Conservation (phyloP, 2,888 invertebrate species). For the Synanthedon andrenaeformis region DNA sequence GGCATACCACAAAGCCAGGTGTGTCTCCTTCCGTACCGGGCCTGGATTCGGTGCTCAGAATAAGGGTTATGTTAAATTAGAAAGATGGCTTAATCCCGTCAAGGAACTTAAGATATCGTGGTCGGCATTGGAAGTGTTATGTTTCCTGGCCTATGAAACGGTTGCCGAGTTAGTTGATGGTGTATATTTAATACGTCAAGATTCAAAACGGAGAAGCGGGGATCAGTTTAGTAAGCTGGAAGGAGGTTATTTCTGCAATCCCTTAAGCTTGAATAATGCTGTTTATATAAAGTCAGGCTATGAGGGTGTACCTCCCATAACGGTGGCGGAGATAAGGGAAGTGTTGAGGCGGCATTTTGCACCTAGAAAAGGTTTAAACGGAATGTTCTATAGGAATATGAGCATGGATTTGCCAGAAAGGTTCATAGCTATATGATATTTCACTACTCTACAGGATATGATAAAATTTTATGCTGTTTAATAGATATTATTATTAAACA, state of each 20-base stretch:
- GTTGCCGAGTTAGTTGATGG: constrained; percentile 90
- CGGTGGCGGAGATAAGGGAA: constrained; percentile 85
- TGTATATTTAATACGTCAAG: constrained; percentile 83
- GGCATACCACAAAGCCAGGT: constrained; percentile 83
- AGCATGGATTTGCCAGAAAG: constrained; percentile 46
- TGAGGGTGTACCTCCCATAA: constrained; percentile 78
- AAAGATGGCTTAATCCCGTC: constrained; percentile 73
- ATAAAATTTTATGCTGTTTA: no score
- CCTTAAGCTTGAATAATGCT: constrained; percentile 68
- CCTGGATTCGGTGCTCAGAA: constrained; percentile 40
- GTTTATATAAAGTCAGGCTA: constrained; percentile 70
- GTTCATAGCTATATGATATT: constrained; percentile 36
- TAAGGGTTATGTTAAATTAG: constrained; percentile 69
- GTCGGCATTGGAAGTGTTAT: constrained; percentile 80
- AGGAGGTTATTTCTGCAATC: constrained; percentile 74
- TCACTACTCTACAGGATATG: neutral
- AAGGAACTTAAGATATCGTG: constrained; percentile 72
- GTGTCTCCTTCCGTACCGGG: constrained; percentile 75
- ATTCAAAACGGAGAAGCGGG: constrained; percentile 74
- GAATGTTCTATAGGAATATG: constrained; percentile 60
- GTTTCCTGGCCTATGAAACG: constrained; percentile 90
- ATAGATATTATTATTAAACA: no score
- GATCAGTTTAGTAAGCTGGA: constrained; percentile 79
- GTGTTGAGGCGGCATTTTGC: constrained; percentile 80
- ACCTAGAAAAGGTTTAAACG: constrained; percentile 71